A percentile compares a stretch with the other conserved stretches of the same genome.
Evolutionary conservation across 1,140 invertebrate species (phyloP).

Genomic region (Leptinotarsa texana): DNA sequence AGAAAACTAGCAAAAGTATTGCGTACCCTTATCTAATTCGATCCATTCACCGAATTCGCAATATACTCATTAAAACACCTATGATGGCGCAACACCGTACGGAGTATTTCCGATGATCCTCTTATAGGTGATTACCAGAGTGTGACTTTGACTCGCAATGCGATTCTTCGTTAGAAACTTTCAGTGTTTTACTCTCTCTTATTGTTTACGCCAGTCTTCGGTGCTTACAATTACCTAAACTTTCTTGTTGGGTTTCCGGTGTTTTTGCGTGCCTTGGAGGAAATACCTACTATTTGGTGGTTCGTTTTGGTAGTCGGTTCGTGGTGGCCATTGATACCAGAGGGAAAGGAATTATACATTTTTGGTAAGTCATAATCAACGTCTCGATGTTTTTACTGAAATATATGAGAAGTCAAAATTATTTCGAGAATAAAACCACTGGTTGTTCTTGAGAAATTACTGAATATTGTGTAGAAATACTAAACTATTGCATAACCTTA

Average conservation of each 20-base stretch:
- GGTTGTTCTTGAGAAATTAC: too few species aligned
- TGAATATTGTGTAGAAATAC: too few species aligned
- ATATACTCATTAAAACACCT: neutral
- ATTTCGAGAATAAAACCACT: too few species aligned
- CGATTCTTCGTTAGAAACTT: conserved; percentile 22
- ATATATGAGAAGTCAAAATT: too few species aligned
- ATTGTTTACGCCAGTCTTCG: conserved; percentile 17
- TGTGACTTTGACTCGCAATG: conserved; percentile 17
- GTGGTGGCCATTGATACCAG: too few species aligned
- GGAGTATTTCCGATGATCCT: neutral
- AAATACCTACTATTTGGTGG: too few species aligned
- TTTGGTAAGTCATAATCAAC: too few species aligned
- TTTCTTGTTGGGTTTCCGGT: neutral
- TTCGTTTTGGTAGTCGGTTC: too few species aligned
- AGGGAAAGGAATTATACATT: too few species aligned
- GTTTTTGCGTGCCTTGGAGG: neutral
- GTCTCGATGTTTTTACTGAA: too few species aligned
- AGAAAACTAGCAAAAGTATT: neutral
- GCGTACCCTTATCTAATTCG: conserved; percentile 11
- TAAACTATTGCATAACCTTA: too few species aligned
- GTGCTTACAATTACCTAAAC: conserved; percentile 1
- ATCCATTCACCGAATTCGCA: conserved; percentile 14
- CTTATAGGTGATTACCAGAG: conserved; percentile 20
- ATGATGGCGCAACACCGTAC: neutral
- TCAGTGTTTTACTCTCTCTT: conserved; percentile 26